phyloP scores from a whole-genome alignment of 2,113 vertebrate species.

The Athene noctua region DNA sequence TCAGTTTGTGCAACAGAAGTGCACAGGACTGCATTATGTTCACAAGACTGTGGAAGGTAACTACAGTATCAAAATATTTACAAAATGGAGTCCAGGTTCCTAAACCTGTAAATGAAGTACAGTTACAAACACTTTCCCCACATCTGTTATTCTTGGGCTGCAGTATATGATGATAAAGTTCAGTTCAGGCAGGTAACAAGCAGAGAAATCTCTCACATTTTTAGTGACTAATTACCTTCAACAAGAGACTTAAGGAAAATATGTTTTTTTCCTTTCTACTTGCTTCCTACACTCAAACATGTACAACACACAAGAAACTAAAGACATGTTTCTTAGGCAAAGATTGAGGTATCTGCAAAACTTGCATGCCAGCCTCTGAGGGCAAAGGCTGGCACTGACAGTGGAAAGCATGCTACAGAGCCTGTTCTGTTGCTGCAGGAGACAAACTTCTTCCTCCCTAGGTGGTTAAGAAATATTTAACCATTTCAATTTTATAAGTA shows the following conservation, averaged over 20 bases:
- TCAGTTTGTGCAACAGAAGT: not conserved
- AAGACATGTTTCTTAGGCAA: not conserved
- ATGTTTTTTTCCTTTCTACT: not conserved
- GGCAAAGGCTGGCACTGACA: not conserved
- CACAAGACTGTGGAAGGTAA: not conserved
- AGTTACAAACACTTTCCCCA: not conserved
- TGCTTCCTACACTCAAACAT: not conserved
- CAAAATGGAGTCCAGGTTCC: not conserved
- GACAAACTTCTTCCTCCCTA: not conserved
- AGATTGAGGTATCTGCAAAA: not conserved
- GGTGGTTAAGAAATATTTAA: not conserved
- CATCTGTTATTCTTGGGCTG: not conserved
- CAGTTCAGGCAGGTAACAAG: not conserved
- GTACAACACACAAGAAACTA: not conserved
- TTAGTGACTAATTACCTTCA: not conserved
- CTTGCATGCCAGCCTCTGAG: not conserved
- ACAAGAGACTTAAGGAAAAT: not conserved
- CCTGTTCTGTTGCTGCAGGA: not conserved
- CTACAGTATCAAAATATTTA: not conserved
- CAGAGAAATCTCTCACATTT: not conserved
- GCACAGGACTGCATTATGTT: not conserved
- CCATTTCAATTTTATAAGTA: not conserved
- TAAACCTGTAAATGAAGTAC: not conserved
- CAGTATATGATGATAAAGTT: not conserved
- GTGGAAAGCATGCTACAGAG: not conserved